Conservation (phyloP, 1,140 invertebrate genomes). For the Phortica variegata region DNA sequence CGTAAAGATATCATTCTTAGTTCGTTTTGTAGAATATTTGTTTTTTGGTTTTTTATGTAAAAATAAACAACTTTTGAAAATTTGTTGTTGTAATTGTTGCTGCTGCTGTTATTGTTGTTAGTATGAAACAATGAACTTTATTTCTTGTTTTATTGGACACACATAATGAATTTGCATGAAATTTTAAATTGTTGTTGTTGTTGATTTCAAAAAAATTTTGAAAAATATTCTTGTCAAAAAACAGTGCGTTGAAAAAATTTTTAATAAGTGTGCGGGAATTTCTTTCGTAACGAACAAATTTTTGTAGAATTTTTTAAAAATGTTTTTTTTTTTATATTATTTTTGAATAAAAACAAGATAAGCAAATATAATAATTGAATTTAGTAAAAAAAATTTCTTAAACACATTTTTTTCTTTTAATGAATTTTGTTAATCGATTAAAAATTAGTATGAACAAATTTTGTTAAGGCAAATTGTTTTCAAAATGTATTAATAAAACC, state of each 20-base stretch:
- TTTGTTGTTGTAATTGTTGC: conserved; percentile 14
- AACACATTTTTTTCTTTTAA: conserved; percentile 20
- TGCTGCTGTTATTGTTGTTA: conserved; percentile 7
- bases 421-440: background rate
- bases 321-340: conserved; percentile 6
- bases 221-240: no score
- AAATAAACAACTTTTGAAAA: conserved; percentile 8
- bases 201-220: no score
- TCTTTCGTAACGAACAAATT: conserved; percentile 34
- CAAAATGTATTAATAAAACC: no score
- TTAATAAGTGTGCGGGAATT: conserved; percentile 49
- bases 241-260: conserved; percentile 48
- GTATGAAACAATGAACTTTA: conserved; percentile 27
- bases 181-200: conserved; percentile 18
- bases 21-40: conserved; percentile 1
- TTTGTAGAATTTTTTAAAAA: conserved; percentile 13
- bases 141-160: background rate
- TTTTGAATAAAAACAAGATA: no score
- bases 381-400: no score
- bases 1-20: background rate
- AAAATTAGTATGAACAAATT: conserved; percentile 27
- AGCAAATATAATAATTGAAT: no score
- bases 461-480: no score
- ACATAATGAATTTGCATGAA: background rate
- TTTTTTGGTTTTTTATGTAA: no score